phyloP scores from a whole-genome alignment of 2,888 invertebrate species.

The Morpho helenor region DNA sequence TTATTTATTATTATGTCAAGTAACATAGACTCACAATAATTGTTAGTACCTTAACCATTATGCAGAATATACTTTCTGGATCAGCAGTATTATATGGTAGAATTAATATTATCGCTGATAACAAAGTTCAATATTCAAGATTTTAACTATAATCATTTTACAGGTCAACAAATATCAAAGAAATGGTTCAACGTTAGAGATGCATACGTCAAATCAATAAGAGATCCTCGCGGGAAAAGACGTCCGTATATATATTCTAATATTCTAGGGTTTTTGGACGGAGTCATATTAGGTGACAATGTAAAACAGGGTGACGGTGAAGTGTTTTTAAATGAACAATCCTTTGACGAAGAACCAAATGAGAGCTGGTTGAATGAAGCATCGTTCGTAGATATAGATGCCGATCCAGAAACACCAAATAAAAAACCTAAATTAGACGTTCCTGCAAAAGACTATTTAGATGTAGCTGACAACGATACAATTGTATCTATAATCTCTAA shows the following conservation, averaged over 20 bases:
- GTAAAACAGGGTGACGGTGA: conserved; percentile 23
- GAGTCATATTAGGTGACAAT: conserved; percentile 28
- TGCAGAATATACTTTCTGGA: too few relatives aligned
- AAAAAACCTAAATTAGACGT: conserved; percentile 26
- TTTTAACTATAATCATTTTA: conserved; percentile 5
- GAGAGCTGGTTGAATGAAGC: conserved; percentile 47
- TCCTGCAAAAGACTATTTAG: conserved; percentile 8
- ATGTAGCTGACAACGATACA: conserved; percentile 26
- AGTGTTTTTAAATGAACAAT: conserved; percentile 18
- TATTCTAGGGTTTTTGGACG: conserved; percentile 44
- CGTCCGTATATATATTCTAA: conserved; percentile 48
- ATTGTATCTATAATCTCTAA: conserved; percentile 44
- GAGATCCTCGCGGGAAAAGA: conserved; percentile 20
- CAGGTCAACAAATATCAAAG: conserved; percentile 44
- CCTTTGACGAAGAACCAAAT: conserved; percentile 25
- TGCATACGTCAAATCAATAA: conserved; percentile 45
- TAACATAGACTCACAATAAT: too few relatives aligned
- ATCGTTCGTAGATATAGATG: conserved; percentile 38
- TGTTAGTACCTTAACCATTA: too few relatives aligned
- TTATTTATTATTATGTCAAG: too few relatives aligned
- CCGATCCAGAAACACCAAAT: conserved; percentile 19
- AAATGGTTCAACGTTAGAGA: conserved; percentile 54
- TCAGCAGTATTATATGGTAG: too few relatives aligned
- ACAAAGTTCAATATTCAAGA: too few relatives aligned
- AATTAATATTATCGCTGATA: too few relatives aligned